These are phyloP conservation scores for Acrossocheilus wenchowensis DNA, from an alignment of 2,797 vertebrate genomes.

Conservation along the genomic window DNA sequence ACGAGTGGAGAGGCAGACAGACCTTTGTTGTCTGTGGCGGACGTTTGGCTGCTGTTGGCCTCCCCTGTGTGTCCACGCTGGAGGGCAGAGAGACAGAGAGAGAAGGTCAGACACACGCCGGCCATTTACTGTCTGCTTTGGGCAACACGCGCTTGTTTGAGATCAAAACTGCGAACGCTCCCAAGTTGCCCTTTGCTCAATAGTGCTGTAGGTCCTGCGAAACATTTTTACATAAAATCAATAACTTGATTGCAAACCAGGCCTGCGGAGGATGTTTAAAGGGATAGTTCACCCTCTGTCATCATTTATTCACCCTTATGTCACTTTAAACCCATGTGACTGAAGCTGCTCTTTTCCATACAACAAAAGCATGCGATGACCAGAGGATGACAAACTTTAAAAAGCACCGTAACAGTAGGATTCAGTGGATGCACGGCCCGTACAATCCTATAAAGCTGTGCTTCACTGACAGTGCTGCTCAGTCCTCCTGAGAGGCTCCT, in stretches of 20 bases:
- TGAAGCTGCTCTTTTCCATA: constrained; percentile 11
- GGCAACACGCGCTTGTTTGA: neutral
- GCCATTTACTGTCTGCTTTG: neutral
- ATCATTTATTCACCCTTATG: neutral
- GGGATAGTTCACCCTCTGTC: neutral
- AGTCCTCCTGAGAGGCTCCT: neutral
- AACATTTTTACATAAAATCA: constrained; percentile 30
- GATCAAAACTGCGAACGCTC: neutral
- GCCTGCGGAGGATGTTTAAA: neutral
- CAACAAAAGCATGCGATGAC: neutral
- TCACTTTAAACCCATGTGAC: neutral
- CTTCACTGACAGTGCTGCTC: neutral
- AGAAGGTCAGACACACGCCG: constrained; percentile 42
- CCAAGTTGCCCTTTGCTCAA: constrained; percentile 10
- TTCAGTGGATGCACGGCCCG: neutral
- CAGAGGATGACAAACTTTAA: neutral
- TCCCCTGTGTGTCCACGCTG: constrained; percentile 79
- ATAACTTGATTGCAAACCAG: constrained; percentile 8
- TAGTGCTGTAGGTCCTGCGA: neutral
- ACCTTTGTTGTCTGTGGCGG: constrained; percentile 82
- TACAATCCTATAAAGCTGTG: neutral
- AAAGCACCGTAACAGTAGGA: neutral
- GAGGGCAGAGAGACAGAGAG: constrained; percentile 52
- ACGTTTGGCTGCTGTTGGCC: constrained; percentile 78
- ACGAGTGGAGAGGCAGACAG: constrained; percentile 33